A percentile compares a stretch with the other conserved stretches of the same genome.
These are phyloP conservation scores for Dasypogon diadema DNA, from an alignment of 2,888 invertebrate species.

Conservation along the genomic window DNA sequence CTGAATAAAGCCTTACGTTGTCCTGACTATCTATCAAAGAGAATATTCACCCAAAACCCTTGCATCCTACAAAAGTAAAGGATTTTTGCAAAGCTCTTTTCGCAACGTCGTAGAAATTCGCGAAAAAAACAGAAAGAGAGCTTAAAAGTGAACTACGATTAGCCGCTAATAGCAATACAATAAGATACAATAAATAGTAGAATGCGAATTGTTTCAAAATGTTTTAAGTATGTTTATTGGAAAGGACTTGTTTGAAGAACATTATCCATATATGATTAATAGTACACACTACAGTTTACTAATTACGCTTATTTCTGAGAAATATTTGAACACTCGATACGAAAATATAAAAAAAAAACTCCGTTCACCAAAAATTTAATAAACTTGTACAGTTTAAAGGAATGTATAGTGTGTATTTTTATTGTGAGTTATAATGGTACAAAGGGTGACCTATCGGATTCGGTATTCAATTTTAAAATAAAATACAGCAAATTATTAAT, in stretches of 20 bases:
- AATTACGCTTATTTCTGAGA: background rate
- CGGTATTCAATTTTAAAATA: no score
- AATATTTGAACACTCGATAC: slow-evolving; percentile 9
- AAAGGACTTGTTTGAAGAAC: background rate
- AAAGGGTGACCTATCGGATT: no score
- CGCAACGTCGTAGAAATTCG: background rate
- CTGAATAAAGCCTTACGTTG: background rate
- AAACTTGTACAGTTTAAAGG: slow-evolving; percentile 1
- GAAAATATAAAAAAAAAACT: background rate
- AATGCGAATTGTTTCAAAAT: no score
- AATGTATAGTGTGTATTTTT: background rate
- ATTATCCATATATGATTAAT: background rate
- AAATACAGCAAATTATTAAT: no score
- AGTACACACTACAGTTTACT: slow-evolving; percentile 3
- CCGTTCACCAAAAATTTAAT: background rate
- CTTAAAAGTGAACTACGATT: background rate
- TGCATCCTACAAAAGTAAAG: background rate
- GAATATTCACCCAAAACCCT: background rate
- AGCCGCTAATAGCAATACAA: no score
- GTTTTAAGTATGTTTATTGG: background rate
- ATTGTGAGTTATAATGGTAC: no score
- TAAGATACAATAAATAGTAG: no score
- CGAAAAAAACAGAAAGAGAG: background rate
- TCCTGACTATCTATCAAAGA: background rate
- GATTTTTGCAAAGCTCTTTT: background rate